phyloP scores from a whole-genome alignment of 2,888 invertebrate species.

The Acholoe squamosa region DNA sequence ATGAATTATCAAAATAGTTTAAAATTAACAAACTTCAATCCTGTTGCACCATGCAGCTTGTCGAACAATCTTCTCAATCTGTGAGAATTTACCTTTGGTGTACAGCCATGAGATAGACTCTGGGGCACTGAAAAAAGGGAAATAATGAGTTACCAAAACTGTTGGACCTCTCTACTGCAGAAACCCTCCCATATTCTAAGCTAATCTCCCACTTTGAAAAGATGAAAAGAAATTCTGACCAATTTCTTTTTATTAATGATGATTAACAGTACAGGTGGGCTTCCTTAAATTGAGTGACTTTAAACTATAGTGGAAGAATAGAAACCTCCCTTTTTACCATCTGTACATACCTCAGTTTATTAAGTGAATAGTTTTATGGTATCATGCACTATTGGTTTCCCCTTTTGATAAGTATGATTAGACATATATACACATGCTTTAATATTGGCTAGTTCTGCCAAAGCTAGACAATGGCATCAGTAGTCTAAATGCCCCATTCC shows the following conservation, averaged over 20 bases:
- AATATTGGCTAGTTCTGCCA: background rate
- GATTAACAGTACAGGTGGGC: too few species aligned
- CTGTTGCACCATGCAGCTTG: background rate
- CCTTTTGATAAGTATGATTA: background rate
- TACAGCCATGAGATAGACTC: constrained; percentile 47
- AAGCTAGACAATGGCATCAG: background rate
- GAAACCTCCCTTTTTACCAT: background rate
- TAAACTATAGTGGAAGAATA: background rate
- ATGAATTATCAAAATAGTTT: too few species aligned
- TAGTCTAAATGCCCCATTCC: background rate
- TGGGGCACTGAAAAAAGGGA: constrained; percentile 6
- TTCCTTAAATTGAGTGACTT: too few species aligned
- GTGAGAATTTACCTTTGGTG: background rate
- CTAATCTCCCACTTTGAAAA: too few species aligned
- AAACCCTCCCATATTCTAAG: too few species aligned
- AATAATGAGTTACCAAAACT: too few species aligned
- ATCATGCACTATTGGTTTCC: background rate
- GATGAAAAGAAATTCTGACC: too few species aligned
- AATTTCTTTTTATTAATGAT: too few species aligned
- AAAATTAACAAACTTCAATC: background rate
- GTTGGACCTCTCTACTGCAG: too few species aligned
- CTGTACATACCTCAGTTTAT: background rate
- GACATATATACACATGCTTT: background rate
- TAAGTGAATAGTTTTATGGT: background rate
- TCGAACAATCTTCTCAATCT: background rate